Evolutionary conservation across 2,888 invertebrate species (phyloP), one percentile per base, ranked within the genome.

Genomic region (Cyrtodaria siliqua): DNA sequence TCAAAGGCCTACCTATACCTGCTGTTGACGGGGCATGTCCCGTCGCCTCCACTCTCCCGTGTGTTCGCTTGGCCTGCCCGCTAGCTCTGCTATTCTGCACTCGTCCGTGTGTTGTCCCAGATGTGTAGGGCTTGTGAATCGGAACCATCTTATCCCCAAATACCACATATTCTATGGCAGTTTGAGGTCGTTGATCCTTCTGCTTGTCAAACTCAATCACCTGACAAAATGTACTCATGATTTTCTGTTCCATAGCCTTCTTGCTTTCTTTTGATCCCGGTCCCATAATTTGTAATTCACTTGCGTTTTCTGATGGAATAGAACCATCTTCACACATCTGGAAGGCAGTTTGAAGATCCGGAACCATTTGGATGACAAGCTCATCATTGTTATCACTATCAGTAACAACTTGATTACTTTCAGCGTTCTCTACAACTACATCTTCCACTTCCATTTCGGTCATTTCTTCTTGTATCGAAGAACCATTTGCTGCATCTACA

Each of bases 101-200:
- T 14, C 66, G 23, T 9, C 50, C 59, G 42, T 71, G 71, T 44
- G 40, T 6, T 4, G 33, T 12, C 12, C 6, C 33, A 44, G 47
- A 61, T 24, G 44, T 20, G 14, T 44, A 44, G n/a, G 77, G 70
- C 33, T 76, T 76, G 63, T 73, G 72, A 24, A 76, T 66, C 8
- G 72, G 80, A 9, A 72, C 62, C 50, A 80, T 66, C 33, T 68
- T 75, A 18, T 72, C 64, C 23, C 60, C 72, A 23, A 69, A 61
- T 42, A 79, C 49, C 16, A 78, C 77, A 78, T 78, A 78, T 57
- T 78, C 72, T 50, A 71, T 71, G 20, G 70, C 62, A 14, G 64
- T 69, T 33, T 73, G 64, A 18, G 42, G 14, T 27, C 44, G 18
- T 42, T 24, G 18, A 2, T 52, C 59, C 52, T 42, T 62, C 14